Conservation (phyloP, 2,113 vertebrate species). For the Struthidea cinerea region DNA sequence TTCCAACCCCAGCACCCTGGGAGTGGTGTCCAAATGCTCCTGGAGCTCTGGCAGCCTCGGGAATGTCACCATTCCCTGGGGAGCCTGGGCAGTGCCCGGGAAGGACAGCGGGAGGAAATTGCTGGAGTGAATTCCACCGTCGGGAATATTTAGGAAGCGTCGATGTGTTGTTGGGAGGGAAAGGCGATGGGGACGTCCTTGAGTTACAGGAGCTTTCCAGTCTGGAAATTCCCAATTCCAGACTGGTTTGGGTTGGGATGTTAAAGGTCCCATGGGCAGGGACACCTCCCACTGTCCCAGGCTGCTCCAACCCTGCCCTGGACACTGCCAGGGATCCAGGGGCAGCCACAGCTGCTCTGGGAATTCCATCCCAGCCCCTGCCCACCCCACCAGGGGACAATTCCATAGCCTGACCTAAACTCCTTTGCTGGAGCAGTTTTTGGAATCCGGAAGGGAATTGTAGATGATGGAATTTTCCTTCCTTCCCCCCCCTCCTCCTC, state of each 20-base stretch:
- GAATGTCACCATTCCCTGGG: not conserved
- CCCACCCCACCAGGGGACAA: not conserved
- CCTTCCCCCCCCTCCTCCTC: rapidly evolving
- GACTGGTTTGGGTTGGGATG: not conserved
- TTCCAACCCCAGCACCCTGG: not conserved
- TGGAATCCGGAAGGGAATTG: not conserved
- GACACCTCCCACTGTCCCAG: not conserved
- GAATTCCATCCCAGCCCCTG: not conserved
- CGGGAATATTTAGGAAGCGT: not conserved
- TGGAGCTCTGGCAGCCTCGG: not conserved
- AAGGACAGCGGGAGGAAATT: not conserved
- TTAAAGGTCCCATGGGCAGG: not conserved
- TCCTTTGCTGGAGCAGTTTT: rapidly evolving
- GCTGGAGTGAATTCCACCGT: not conserved
- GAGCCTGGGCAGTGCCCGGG: too few relatives aligned
- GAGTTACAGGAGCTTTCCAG: not conserved
- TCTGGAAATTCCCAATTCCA: not conserved
- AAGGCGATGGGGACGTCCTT: not conserved
- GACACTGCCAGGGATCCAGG: not conserved
- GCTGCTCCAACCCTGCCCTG: not conserved
- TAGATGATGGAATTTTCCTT: not conserved
- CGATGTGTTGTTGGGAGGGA: not conserved
- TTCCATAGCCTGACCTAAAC: not conserved
- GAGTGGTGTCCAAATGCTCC: not conserved
- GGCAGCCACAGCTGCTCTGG: not conserved